Evolutionary conservation across 2,888 invertebrate species (phyloP), one percentile per base, ranked within the genome.

Genomic region (Trypoxylon attenuatum): DNA sequence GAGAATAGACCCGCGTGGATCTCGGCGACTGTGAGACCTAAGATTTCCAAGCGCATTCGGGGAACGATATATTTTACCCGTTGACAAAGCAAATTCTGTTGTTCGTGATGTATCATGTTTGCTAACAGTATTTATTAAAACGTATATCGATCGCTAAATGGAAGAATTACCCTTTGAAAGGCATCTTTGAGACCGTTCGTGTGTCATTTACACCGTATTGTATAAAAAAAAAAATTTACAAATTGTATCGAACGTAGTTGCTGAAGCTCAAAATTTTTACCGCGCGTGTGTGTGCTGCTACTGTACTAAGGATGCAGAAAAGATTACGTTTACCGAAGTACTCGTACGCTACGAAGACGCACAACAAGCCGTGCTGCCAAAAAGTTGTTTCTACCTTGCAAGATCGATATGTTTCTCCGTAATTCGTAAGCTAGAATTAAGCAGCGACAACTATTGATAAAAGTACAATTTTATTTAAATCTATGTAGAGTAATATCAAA

Each of bases 321-420:
- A 13, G 13, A 15, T 41, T 15, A 33, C 2, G 6, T 53, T 56
- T 38, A 33, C 29, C 61, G 51, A 52, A 54, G 23, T 16, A 18
- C n/a, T 53, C 16, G 38, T 62, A 52, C 41, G 41, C 39, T 29
- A 53, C 41, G 53, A 71, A 63, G 39, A 79, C 76, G 82, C 82
- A 80, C 79, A n/a, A n/a, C n/a, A 80, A 71, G 56, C 73, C 47
- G 63, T 77, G 73, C 79, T 80, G 82, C 82, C 82, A 82, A 81
- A 80, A 78, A 76, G 61, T 61, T 67, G 33, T 13, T 68, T 64
- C 57, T 79, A 70, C 56, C 42, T 52, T 53, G 68, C 61, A 72
- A 52, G 64, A 65, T 53, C 47, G 61, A 59, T 55, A 62, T 68
- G 53, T 49, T 62, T 54, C 42, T 67, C 45, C 64, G 55, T 61